Base-by-base conservation (phyloP, 2,888 invertebrate species). In the Phorcus lineatus region DNA sequence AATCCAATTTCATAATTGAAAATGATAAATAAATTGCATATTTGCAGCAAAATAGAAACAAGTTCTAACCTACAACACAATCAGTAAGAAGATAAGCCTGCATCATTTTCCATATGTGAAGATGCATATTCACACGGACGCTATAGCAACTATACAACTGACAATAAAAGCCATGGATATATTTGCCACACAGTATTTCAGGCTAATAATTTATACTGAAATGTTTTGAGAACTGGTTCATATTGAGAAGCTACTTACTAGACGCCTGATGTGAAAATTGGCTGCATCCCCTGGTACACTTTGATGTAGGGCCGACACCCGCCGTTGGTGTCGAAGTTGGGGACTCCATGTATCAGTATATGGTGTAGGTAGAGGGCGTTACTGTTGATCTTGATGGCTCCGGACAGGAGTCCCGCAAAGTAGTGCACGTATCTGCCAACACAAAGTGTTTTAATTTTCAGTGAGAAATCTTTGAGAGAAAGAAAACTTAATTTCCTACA, bases 271-370 rank as follows among this genome's bases (percentile, higher is more conserved):
- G 97, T 97, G 93, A 97, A 97, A 80, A 98, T 96, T 81, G 97
- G 97, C 83, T 96, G 96, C 92, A 97, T 96, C 87, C 97, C 97
- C 94, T 98, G 97, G 94, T 98, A 98, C 84, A 98, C 95, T 94
- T 95, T 94, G 84, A 94, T 90, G 85, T 94, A 94, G 28, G 93
- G 93, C 53, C 92, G 90, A 83, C 93, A 93, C 83, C 96, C 96
- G 54, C 95, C 95, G 74, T 90, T 90, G 17, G 92, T 88, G 86
- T 94, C 94, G 90, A 96, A 96, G 76, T 96, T 94, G 28, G 97
- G 96, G n/a, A 97, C 96, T 54, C 97, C 97, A 82, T 96, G 95
- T 77, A 97, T 96, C 82, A 96, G 96, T 82, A 98, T 95, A 92
- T 97, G 97, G 80, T 97, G 97, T 83, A 98, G 95, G 92, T 96